Evolutionary conservation across 2,888 invertebrate species (phyloP), one percentile per base, ranked within the genome.

Genomic region (Drosophila niveifrons): DNA sequence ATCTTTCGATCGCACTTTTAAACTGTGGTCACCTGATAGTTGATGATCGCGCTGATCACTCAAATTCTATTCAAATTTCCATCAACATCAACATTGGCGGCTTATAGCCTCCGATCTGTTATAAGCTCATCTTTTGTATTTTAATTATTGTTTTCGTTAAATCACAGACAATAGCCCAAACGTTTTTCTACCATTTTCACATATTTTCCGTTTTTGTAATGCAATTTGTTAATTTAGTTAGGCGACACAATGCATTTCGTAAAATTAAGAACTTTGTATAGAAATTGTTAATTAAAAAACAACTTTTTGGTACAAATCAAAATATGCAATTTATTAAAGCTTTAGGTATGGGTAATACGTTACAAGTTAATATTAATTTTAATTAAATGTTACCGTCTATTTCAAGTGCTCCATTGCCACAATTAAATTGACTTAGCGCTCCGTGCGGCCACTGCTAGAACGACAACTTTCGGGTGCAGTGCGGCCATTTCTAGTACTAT

Each of bases 1-100:
- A 51, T 99, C 99, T 0, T 99, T 97, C 91, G 99, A 99, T 93
- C 94, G 99, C 72, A 99, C 99, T 0, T 98, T 99, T 92, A 99
- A 99, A 92, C 93, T 99, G 28, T 99, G 99, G 99, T 94, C 96
- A 0, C 96, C 97, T 0, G 97, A 98, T 91, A 90, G 88, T 66
- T 91, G 90, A 88, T 89, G 72, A 58, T 41, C 57, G 6, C 11
- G n/a, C 13, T 50, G 31, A 10, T 31, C 10, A 31, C 1, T 36
- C n/a, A 46, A 47, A 55, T 47, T 15, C 51, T 15, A 41, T 41
- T 41, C 39, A 15, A 63, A 48, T 55, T 55, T 59, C 56, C 43
- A 66, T 23, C 51, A 48, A 44, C 48, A 50, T 29, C 39, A 7
- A 34, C 50, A 55, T 41, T 51, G 74, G 53, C 48, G 64, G 79